Evolutionary conservation across 2,113 vertebrate genomes (phyloP).

Genomic region (Scalopus aquaticus): DNA sequence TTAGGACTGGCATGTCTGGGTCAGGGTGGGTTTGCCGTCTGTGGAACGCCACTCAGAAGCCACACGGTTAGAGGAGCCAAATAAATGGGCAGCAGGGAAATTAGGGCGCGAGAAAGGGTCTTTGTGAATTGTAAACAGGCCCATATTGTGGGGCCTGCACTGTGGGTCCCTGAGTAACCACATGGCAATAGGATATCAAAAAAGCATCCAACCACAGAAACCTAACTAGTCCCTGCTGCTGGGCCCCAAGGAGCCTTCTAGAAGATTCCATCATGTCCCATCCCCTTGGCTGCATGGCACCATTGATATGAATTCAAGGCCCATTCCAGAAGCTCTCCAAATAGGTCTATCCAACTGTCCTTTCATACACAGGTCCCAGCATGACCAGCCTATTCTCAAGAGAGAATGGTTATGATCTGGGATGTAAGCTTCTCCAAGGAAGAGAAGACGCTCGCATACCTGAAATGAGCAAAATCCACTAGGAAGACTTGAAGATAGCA

Average conservation of each 20-base stretch:
- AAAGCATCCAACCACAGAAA: background rate
- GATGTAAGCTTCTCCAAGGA: background rate
- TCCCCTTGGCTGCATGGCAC: background rate
- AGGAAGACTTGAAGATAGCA: fast-evolving
- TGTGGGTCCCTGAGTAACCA: background rate
- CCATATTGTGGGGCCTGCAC: background rate
- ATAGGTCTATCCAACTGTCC: background rate
- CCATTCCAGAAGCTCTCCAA: background rate
- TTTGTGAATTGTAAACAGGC: background rate
- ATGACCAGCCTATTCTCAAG: background rate
- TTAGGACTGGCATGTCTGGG: constrained; percentile 75
- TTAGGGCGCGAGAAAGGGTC: background rate
- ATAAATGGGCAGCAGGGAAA: background rate
- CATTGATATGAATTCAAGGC: background rate
- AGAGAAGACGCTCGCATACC: background rate
- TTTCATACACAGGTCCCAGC: background rate
- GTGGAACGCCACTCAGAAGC: constrained; percentile 52
- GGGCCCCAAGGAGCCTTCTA: background rate
- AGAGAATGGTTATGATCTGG: background rate
- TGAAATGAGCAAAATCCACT: background rate
- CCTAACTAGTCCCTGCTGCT: background rate
- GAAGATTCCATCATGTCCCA: background rate
- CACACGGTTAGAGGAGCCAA: background rate
- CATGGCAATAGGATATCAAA: background rate
- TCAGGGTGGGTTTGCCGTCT: constrained; percentile 57